Evolutionary conservation across 1,140 invertebrate genomes (phyloP).

Genomic region (Drosophila navojoa): DNA sequence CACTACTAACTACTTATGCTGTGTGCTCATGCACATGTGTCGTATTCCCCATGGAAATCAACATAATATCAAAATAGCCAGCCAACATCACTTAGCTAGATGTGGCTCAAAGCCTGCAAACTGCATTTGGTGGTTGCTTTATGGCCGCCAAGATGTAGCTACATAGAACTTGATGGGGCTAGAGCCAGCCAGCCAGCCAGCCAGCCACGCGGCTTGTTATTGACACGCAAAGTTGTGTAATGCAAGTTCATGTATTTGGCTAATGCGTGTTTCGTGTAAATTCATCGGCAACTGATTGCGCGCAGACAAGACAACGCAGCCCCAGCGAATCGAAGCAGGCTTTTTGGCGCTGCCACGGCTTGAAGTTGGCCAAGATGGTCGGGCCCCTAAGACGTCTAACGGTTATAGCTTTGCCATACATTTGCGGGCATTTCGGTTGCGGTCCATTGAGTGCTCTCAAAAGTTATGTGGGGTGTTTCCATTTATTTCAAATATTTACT

Average conservation of each 20-base stretch:
- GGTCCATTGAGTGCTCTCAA: too few species aligned
- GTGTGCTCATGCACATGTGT: constrained; percentile 57
- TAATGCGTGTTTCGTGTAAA: constrained; percentile 47
- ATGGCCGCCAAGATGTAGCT: constrained; percentile 16
- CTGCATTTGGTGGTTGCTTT: constrained; percentile 50
- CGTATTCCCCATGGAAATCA: constrained; percentile 81
- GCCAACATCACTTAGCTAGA: constrained; percentile 31
- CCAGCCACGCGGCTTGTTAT: not conserved
- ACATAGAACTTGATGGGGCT: not conserved
- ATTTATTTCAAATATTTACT: too few species aligned
- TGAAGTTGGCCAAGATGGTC: too few species aligned
- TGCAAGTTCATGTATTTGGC: constrained; percentile 38
- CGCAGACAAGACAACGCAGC: constrained; percentile 5
- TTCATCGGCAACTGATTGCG: constrained; percentile 15
- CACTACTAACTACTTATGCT: not conserved
- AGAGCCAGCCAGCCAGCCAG: not conserved
- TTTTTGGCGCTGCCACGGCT: not conserved
- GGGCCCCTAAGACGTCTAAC: too few species aligned
- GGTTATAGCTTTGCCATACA: too few species aligned
- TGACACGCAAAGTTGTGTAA: constrained; percentile 26
- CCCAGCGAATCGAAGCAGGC: constrained; percentile 1
- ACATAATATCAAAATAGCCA: constrained; percentile 71
- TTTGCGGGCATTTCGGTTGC: too few species aligned
- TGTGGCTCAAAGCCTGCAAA: constrained; percentile 28
- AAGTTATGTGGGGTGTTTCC: too few species aligned